A percentile compares a stretch with the other conserved stretches of the same genome.
Conservation (phyloP, 2,888 invertebrate genomes). For the Lydus trimaculatus region DNA sequence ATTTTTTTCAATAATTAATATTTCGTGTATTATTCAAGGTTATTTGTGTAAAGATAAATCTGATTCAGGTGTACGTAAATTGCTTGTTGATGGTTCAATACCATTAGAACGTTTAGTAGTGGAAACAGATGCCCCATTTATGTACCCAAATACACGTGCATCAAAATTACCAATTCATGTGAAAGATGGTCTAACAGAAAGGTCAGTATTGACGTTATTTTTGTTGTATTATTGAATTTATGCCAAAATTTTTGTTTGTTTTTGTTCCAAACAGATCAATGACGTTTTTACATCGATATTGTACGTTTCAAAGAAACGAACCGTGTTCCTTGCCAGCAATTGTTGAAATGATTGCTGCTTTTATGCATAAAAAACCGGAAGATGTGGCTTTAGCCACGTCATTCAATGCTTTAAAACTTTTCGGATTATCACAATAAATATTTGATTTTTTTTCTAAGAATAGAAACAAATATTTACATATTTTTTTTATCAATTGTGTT, state of each 20-base stretch:
- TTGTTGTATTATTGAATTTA: neutral
- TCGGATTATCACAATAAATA: conserved; percentile 78
- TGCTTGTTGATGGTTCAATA: conserved; percentile 80
- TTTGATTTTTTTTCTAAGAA: conserved; percentile 3
- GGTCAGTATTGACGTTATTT: conserved; percentile 62
- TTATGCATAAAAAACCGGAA: conserved; percentile 84
- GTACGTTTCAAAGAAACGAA: conserved; percentile 96
- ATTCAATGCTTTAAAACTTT: conserved; percentile 89
- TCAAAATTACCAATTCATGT: conserved; percentile 89
- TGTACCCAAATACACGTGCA: conserved; percentile 94
- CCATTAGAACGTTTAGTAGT: conserved; percentile 86
- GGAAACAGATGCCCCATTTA: conserved; percentile 94
- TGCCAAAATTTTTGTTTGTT: conserved; percentile 13
- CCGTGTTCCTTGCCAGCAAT: conserved; percentile 93
- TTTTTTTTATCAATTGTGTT: conserved; percentile 13
- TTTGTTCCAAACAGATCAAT: conserved; percentile 67
- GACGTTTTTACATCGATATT: conserved; percentile 86
- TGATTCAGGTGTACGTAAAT: conserved; percentile 85
- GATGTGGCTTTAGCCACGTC: conserved; percentile 91
- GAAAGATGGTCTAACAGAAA: conserved; percentile 85
- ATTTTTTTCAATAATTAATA: conserved; percentile 17
- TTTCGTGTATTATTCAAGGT: conserved; percentile 61
- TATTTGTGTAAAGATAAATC: conserved; percentile 93
- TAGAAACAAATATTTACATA: conserved; percentile 16
- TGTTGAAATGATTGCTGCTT: conserved; percentile 93